These are phyloP conservation scores for Cremastinae sp. DNA, from an alignment of 2,888 invertebrate genomes.

Conservation along the genomic window DNA sequence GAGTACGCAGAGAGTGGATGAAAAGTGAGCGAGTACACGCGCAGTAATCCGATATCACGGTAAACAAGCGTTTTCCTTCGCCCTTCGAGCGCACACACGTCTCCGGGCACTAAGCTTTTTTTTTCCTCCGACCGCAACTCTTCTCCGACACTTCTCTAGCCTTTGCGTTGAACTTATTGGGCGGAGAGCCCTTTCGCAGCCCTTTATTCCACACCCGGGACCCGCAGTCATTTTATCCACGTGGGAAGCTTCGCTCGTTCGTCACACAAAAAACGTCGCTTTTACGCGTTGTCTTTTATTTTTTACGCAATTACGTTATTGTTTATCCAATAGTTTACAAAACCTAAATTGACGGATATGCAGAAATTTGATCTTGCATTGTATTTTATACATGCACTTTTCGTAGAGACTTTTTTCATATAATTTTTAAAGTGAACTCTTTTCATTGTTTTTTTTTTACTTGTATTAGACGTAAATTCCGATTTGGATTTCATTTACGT, in stretches of 20 bases:
- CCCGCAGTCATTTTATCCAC: conserved; percentile 79
- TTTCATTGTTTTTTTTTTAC: too few species aligned
- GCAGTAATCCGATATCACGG: conserved; percentile 69
- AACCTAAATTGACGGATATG: too few species aligned
- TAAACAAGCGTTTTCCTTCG: conserved; percentile 71
- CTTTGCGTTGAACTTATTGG: conserved; percentile 16
- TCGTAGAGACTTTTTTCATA: too few species aligned
- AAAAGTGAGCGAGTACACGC: conserved; percentile 42
- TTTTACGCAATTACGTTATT: too few species aligned
- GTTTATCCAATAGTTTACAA: too few species aligned
- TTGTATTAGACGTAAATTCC: too few species aligned
- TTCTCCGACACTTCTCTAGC: conserved; percentile 43
- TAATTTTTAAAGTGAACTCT: too few species aligned
- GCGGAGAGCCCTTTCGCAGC: conserved; percentile 46
- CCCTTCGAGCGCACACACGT: conserved; percentile 50
- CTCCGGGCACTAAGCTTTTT: neutral
- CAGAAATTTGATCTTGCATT: too few species aligned
- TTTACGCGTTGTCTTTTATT: conserved; percentile 34
- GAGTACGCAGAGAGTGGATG: conserved; percentile 21
- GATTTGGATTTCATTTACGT: too few species aligned
- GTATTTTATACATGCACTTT: too few species aligned
- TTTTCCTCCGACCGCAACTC: conserved; percentile 63
- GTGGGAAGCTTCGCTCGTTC: conserved; percentile 74
- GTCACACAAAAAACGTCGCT: conserved; percentile 10
- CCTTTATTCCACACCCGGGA: conserved; percentile 54